Evolutionary conservation across 2,888 invertebrate genomes (phyloP), one percentile per base, ranked within the genome.

Genomic region (Hecatera dysodea): DNA sequence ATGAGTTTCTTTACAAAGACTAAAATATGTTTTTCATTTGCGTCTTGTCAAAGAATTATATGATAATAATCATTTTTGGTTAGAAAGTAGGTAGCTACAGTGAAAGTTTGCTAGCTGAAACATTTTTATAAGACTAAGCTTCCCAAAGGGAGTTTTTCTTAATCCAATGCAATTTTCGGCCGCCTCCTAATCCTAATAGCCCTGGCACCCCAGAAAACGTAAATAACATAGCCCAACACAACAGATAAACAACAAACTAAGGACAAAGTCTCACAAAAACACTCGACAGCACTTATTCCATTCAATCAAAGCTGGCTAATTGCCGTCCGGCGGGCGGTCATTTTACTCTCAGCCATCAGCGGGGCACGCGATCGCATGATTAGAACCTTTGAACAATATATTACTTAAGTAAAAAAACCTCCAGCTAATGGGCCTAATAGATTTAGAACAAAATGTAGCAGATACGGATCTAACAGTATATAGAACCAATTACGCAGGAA

Each of bases 401-500:
- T 85, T 86, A 86, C 83, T 86, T 78, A 78, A 78, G 74, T 80
- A 75, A 79, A 84, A 88, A 79, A 80, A 69, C 63, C 72, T 66
- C 69, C 57, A 39, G 78, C 83, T 87, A 89, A 89, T 89, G 88
- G 88, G 85, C 79, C 81, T 89, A 89, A 90, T 89, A 88, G 88
- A 87, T 89, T 89, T 85, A 79, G 85, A 87, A 87, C 87, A 87
- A 88, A 89, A 87, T 87, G 76, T 70, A 72, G 74, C 84, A 75
- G 84, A 85, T 84, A 85, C 19, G 53, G 24, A 85, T 85, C 84
- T 84, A 83, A 68, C 44, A 71, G 62, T 69, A 71, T 71, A 77
- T 75, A 81, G 69, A 78, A 84, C 78, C 84, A 78, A 82, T 84
- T 80, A 82, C 75, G 66, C 67, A 68, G 36, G 73, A 79, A 83